Base-by-base conservation (phyloP, 1,140 invertebrate species). In the Caenorhabditis inopinata region DNA sequence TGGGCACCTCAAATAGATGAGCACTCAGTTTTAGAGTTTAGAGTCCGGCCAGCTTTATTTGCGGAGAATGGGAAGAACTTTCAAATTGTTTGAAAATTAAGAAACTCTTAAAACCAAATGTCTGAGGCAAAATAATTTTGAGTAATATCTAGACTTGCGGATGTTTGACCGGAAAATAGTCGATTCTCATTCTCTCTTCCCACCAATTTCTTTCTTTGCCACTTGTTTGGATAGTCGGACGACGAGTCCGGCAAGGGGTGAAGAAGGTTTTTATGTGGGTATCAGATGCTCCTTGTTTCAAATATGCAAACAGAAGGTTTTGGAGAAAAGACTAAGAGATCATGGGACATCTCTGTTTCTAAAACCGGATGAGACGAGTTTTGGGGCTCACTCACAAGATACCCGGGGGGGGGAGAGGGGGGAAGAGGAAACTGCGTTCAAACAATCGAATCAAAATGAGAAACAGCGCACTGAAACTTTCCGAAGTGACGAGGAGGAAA, bases 131-230 rank as follows among this genome's bases (percentile, higher is more conserved):
- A 35, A 58, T 58, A 11, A 58, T 18, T 58, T 32, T 51, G 49
- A 53, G 18, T 53, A 53, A 23, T n/a, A n/a, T n/a, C 32, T 68
- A 38, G 25, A 21, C 18, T 21, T 11, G 4, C 58, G 58, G 58
- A 68, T 68, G 58, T 68, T 68, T 68, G 58, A 68, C 58, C 58
- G 58, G 58, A 68, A 68, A 38, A 25, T 42, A n/a, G n/a, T 38
- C 32, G 3, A 3, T 58, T 16, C 14, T 21, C 49, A 5, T 25
- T 25, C 7, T 25, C 49, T 51, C 46, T 6, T 48, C 18, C 27
- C 35, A 58, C 53, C 53, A 58, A 58, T 32, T 58, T 16, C 27
- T n/a, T 25, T 25, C 23, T 53, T 68, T 38, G 18, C 23, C 58
- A 42, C 16, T 68, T 68, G 58, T 68, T 68, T 68, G 32, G 32